Base-by-base conservation (phyloP, 2,797 vertebrate species). In the Chrysolophus pictus region DNA sequence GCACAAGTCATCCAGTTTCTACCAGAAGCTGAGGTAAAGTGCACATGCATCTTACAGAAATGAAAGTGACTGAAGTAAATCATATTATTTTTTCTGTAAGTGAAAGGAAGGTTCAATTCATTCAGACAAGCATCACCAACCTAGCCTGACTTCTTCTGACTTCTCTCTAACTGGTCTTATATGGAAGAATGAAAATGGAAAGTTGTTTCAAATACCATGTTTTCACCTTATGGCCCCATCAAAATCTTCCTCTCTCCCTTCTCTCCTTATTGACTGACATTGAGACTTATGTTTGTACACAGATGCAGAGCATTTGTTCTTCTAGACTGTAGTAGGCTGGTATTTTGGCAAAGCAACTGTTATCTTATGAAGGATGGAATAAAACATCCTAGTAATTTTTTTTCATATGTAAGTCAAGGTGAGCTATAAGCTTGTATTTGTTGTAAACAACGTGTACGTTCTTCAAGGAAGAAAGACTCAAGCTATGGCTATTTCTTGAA, bases 141-240 rank as follows among this genome's bases (percentile, higher is more conserved):
- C 33, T 29, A 53, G 7, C 6, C 11, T 18, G 16, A 39, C 47
- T 13, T 6, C 31, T 64, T 51, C 62, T 37, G 62, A 84, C 68
- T 55, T 58, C 58, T 51, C 6, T 7, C 67, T 21, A 29, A n/a
- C 9, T 0, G 0, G 6, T 13, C 5, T 5, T 3, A 37, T 1
- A 2, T 21, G 49, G 18, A 49, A 63, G 70, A 78, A 31, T 21
- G 23, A 69, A 70, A 82, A 47, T 10, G 8, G 28, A 56, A 79
- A 74, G 28, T 28, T 55, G 13, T 58, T 84, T 74, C 22, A 77
- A 41, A 68, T 37, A 14, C 9, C 60, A 15, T 5, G 14, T 23
- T 28, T n/a, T 72, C 31, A 73, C 62, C 24, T 55, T 28, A 9
- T 46, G 59, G 8, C 24, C 73, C 83, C 73, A 65, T 26, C 60